Percentiles rank a stretch among this genome's conserved stretches.
Conservation (phyloP, 2,888 invertebrate genomes). For the Podabrus alpinus region DNA sequence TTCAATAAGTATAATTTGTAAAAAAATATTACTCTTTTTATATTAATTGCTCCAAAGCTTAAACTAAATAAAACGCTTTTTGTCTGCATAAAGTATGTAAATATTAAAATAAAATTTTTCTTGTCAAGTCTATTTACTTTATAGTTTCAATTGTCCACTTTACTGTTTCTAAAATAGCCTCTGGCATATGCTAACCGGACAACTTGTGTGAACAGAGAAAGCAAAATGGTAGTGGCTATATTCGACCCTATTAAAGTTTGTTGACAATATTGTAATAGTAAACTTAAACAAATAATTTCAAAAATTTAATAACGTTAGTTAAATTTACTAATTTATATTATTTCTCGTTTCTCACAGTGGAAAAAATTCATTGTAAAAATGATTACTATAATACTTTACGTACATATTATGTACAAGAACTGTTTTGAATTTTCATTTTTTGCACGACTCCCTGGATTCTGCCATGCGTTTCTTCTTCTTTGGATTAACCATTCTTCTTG, state of each 20-base stretch:
- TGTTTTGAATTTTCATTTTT: too few species aligned
- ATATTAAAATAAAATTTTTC: neutral
- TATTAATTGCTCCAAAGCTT: neutral
- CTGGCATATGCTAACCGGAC: constrained; percentile 12
- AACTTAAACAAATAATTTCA: neutral
- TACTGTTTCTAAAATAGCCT: constrained; percentile 16
- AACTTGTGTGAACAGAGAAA: constrained; percentile 10
- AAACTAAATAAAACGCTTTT: neutral
- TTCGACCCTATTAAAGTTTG: constrained; percentile 6
- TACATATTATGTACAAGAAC: too few species aligned
- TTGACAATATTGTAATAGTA: neutral
- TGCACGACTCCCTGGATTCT: too few species aligned
- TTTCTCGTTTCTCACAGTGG: too few species aligned
- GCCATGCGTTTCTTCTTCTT: too few species aligned
- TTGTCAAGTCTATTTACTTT: neutral
- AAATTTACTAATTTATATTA: neutral
- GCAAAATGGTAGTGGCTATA: constrained; percentile 8
- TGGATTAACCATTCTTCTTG: too few species aligned
- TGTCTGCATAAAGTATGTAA: neutral
- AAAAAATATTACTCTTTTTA: too few species aligned
- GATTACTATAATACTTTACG: too few species aligned
- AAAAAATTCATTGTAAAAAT: too few species aligned
- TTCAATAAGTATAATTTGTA: too few species aligned
- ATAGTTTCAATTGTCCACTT: constrained; percentile 5
- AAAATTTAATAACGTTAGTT: neutral